These are phyloP conservation scores for Homarus gammarus DNA, from an alignment of 2,888 invertebrate genomes.

Conservation along the genomic window DNA sequence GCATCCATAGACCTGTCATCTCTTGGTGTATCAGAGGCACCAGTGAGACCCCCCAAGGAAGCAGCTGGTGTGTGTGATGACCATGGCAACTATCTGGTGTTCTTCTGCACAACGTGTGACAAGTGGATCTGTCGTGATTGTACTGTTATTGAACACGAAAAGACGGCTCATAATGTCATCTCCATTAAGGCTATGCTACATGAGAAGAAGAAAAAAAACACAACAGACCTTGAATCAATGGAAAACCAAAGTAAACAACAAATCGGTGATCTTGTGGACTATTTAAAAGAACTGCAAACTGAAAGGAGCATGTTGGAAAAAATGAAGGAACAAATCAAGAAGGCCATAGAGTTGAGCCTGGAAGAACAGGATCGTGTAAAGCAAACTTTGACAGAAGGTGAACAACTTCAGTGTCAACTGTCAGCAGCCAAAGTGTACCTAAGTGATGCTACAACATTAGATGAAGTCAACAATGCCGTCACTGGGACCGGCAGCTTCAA, in stretches of 20 bases:
- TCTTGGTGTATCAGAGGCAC: not conserved
- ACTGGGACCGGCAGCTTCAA: not conserved
- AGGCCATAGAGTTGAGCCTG: not conserved
- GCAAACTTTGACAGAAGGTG: not conserved
- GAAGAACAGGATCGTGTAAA: constrained; percentile 5
- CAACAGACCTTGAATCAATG: not conserved
- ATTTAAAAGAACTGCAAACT: not conserved
- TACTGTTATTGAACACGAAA: not conserved
- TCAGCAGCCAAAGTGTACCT: not conserved
- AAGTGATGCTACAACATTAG: not conserved
- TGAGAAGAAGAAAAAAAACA: not conserved
- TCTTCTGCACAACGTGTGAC: not conserved
- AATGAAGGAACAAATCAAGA: not conserved
- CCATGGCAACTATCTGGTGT: not conserved
- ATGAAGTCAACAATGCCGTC: not conserved
- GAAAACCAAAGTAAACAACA: not conserved
- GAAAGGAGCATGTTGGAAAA: not conserved
- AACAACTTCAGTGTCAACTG: not conserved
- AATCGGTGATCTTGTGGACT: not conserved
- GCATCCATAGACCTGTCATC: not conserved
- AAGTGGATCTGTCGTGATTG: not conserved
- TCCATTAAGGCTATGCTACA: not conserved
- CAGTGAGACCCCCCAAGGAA: not conserved
- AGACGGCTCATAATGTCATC: not conserved
- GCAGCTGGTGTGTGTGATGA: not conserved